Conservation (phyloP, 2,888 invertebrate genomes). For the Drosophila emarginata region DNA sequence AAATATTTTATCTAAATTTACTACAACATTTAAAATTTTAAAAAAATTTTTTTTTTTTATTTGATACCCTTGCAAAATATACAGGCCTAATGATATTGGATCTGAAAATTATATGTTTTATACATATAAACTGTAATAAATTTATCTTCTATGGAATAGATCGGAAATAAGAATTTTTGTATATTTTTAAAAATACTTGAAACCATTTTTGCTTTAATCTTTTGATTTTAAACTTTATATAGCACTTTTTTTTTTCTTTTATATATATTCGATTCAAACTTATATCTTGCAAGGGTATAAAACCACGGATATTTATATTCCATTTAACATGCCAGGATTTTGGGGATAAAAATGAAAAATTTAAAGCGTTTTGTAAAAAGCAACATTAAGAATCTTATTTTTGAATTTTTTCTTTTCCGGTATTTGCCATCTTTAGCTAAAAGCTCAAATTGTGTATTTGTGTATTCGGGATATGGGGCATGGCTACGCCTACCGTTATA, state of each 20-base stretch:
- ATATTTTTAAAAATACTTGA: too few species aligned
- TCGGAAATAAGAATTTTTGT: too few species aligned
- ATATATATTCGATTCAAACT: too few species aligned
- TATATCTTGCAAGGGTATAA: neutral
- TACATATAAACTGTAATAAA: too few species aligned
- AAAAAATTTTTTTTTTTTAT: neutral
- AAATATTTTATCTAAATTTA: slow-evolving; percentile 70
- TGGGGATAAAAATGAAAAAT: slow-evolving; percentile 36
- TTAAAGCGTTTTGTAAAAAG: slow-evolving; percentile 57
- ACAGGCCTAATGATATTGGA: too few species aligned
- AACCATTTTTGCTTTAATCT: too few species aligned
- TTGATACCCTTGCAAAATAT: neutral
- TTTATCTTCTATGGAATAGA: too few species aligned
- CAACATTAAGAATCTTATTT: slow-evolving; percentile 57
- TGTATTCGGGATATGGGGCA: slow-evolving; percentile 10
- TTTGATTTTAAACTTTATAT: neutral
- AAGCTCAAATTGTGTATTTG: slow-evolving; percentile 56
- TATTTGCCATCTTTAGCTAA: slow-evolving; percentile 25
- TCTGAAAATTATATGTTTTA: too few species aligned
- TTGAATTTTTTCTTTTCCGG: slow-evolving; percentile 5
- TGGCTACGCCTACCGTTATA: slow-evolving; percentile 12
- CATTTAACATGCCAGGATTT: slow-evolving; percentile 48
- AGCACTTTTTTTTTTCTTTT: too few species aligned
- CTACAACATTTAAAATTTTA: slow-evolving; percentile 77
- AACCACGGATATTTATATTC: neutral